Conservation (phyloP, 2,888 invertebrate genomes). For the Sabatieria punctata region DNA sequence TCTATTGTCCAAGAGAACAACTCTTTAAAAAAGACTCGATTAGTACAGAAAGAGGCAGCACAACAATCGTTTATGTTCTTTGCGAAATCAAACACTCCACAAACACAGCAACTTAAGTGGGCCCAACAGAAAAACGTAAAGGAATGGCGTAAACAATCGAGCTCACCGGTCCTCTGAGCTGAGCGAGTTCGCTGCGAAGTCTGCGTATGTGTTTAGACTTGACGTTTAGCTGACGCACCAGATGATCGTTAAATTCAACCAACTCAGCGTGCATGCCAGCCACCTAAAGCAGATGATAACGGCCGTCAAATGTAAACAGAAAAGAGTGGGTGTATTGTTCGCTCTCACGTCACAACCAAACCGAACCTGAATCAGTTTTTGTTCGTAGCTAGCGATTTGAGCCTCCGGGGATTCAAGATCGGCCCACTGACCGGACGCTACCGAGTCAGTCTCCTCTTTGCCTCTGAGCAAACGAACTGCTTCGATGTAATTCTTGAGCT, state of each 20-base stretch:
- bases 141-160: not conserved
- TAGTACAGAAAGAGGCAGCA: too few relatives aligned
- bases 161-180: constrained; percentile 46
- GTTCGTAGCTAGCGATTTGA: constrained; percentile 63
- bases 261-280: constrained; percentile 86
- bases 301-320: not conserved
- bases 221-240: constrained; percentile 51
- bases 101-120: too few relatives aligned
- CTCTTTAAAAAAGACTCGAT: too few relatives aligned
- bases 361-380: constrained; percentile 52
- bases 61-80: too few relatives aligned
- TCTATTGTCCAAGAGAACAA: too few relatives aligned
- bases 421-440: constrained; percentile 43
- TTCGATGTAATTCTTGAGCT: constrained; percentile 63
- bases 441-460: not conserved
- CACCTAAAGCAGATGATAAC: constrained; percentile 41
- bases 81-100: too few relatives aligned
- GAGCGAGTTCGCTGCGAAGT: constrained; percentile 47
- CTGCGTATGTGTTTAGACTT: constrained; percentile 46
- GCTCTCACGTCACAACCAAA: not conserved
- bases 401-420: too few relatives aligned
- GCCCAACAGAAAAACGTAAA: too few relatives aligned
- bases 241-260: constrained; percentile 71
- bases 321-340: not conserved
- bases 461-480: constrained; percentile 64